These are phyloP conservation scores for Papilio xuthus DNA, from an alignment of 1,140 invertebrate species.

Conservation along the genomic window DNA sequence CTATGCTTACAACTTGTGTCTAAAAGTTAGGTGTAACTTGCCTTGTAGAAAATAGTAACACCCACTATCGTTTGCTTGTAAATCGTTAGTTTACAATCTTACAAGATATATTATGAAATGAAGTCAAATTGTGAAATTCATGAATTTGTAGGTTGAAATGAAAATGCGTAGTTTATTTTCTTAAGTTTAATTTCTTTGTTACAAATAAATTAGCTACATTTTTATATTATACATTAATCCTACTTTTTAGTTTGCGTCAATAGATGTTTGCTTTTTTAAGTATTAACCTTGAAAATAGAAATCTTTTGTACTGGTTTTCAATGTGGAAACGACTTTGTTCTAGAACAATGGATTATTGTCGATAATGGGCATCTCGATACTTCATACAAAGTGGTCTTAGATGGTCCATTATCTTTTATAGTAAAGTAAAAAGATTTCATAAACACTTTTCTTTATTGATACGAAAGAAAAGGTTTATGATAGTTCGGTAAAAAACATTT, in stretches of 20 bases:
- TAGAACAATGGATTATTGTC: constrained; percentile 1
- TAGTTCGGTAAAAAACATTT: background rate
- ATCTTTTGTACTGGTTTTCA: constrained; percentile 9
- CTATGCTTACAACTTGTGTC: background rate
- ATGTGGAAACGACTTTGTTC: background rate
- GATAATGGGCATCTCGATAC: constrained; percentile 17
- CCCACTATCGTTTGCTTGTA: too few species aligned
- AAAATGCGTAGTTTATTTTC: too few species aligned
- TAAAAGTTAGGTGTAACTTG: background rate
- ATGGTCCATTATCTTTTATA: background rate
- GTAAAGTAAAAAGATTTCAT: background rate
- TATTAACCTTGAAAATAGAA: constrained; percentile 10
- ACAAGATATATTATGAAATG: too few species aligned
- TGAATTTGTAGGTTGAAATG: too few species aligned
- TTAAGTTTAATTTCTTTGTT: too few species aligned
- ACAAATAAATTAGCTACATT: too few species aligned
- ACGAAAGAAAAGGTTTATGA: background rate
- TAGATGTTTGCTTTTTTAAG: background rate
- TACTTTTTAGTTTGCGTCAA: background rate
- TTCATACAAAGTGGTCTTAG: background rate
- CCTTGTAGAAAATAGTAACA: background rate
- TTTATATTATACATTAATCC: background rate
- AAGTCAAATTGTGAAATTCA: too few species aligned
- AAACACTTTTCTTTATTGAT: background rate
- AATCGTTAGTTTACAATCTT: too few species aligned